These are phyloP conservation scores for Spialia ferax DNA, from an alignment of 2,888 invertebrate genomes.

Conservation along the genomic window DNA sequence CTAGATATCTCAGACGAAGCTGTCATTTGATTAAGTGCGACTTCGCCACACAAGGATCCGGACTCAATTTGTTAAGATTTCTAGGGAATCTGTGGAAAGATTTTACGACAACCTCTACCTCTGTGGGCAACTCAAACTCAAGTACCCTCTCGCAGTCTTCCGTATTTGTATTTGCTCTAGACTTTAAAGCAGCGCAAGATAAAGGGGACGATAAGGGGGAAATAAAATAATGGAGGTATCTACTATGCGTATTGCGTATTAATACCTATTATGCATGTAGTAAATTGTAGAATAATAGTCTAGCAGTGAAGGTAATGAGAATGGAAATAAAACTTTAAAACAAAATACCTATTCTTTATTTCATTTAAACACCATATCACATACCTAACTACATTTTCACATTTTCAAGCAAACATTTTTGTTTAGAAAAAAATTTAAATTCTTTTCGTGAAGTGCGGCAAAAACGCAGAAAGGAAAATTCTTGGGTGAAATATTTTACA, in stretches of 20 bases:
- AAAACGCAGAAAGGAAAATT: conserved; percentile 11
- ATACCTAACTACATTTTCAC: neutral
- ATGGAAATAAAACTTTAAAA: too few species aligned
- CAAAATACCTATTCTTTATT: neutral
- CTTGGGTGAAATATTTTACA: conserved; percentile 3
- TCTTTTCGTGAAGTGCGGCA: neutral
- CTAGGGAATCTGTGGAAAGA: conserved; percentile 7
- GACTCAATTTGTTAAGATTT: conserved; percentile 21
- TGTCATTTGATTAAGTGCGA: conserved; percentile 9
- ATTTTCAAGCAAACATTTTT: neutral
- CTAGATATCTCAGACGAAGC: conserved; percentile 7
- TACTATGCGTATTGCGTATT: too few species aligned
- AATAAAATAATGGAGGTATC: neutral
- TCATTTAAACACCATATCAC: neutral
- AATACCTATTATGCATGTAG: too few species aligned
- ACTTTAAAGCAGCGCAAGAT: neutral
- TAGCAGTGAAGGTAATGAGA: too few species aligned
- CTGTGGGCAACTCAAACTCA: neutral
- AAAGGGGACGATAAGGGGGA: neutral
- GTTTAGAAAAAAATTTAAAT: conserved; percentile 8
- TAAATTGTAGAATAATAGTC: too few species aligned
- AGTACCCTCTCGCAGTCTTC: neutral
- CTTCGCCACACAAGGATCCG: conserved; percentile 11
- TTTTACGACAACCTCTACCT: neutral
- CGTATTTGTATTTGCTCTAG: neutral